Conservation (phyloP, 2,888 invertebrate genomes). For the Oxytorus armatus region DNA sequence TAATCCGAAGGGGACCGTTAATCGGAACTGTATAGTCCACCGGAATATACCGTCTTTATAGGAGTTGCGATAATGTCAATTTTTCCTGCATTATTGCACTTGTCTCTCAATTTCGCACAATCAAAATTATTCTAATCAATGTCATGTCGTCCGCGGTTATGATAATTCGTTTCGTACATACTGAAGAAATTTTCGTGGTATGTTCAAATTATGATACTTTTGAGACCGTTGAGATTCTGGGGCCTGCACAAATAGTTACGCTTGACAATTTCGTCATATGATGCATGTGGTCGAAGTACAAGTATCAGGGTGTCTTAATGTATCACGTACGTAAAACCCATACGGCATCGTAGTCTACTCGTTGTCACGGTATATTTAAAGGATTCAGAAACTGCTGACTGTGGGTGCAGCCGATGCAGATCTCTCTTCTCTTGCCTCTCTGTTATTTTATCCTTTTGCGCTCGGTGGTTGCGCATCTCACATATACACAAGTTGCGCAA, state of each 20-base stretch:
- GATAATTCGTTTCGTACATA: neutral
- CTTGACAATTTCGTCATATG: constrained; percentile 22
- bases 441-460: constrained; percentile 38
- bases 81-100: no score
- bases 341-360: constrained; percentile 33
- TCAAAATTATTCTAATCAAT: neutral
- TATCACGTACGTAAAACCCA: constrained; percentile 20
- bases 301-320: constrained; percentile 1
- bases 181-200: neutral
- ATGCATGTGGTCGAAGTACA: constrained; percentile 6
- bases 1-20: constrained; percentile 75
- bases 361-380: constrained; percentile 40
- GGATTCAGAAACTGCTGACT: constrained; percentile 56
- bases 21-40: constrained; percentile 73
- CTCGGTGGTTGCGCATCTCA: constrained; percentile 60
- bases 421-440: constrained; percentile 36
- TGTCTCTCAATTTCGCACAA: neutral
- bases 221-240: neutral
- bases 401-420: constrained; percentile 64
- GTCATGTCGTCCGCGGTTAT: neutral
- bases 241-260: neutral
- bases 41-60: constrained; percentile 17
- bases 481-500: constrained; percentile 61
- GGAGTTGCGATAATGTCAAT: neutral
- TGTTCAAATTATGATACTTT: constrained; percentile 16